Evolutionary conservation across 2,888 invertebrate genomes (phyloP), one percentile per base, ranked within the genome.

Genomic region (Agrypnus murinus): DNA sequence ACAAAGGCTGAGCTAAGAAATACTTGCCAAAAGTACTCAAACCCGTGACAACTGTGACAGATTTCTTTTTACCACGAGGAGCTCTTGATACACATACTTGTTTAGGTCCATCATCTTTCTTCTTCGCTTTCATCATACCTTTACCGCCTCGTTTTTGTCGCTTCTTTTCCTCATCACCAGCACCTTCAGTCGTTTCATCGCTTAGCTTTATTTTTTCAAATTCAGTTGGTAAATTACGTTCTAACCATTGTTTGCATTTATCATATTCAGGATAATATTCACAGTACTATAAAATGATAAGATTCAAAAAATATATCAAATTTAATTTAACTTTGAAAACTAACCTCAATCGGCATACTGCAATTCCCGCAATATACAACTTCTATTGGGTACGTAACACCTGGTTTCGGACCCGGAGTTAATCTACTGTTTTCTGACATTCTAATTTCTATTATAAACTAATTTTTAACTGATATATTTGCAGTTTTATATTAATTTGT

Each of bases 201-300:
- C 91, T 92, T 78, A 93, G 87, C 87, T 93, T 93, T 1, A 95
- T 91, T 86, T 95, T 95, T 81, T 96, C 95, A 85, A 98, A 97
- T 84, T 97, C 95, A 50, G 93, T 93, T 0, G 99, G 98, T 75
- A 99, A 87, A 88, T 98, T 92, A 81, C 94, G 94, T 86, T 98
- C 97, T 75, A 99, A 86, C 99, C 99, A 99, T 77, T 93, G 93
- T 85, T 97, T 97, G 84, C 99, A 99, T 86, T 97, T 97, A 75
- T 98, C 98, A 84, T 96, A 96, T 85, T 97, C 97, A 8, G 98
- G 98, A 86, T 98, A 97, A 86, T 95, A 98, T 88, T 99, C 98
- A 86, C 99, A 99, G 85, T 98, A 99, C 94, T 96, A 83, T 14
- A 85, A 82, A 66, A 66, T 74, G 73, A 55, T 36, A 40, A 1